A percentile compares a stretch with the other conserved stretches of the same genome.
Conservation (phyloP, 2,113 vertebrate genomes). For the Microcebus lehilahytsara region DNA sequence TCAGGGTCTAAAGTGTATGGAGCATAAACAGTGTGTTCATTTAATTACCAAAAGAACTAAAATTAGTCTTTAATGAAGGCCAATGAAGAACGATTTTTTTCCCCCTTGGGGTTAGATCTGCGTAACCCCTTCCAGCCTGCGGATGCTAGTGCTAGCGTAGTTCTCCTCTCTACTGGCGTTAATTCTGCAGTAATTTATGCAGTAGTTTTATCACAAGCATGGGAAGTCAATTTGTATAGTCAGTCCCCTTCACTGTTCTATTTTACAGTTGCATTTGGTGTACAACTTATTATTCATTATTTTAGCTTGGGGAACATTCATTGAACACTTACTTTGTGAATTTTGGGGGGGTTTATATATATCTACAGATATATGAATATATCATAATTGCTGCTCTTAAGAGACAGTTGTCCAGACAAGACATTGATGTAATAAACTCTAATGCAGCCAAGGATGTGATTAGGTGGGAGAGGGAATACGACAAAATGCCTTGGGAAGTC, state of each 20-base stretch:
- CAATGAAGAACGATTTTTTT: not conserved
- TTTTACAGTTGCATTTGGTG: not conserved
- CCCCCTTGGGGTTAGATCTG: not conserved
- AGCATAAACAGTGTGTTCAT: conserved; percentile 72
- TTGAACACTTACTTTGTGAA: not conserved
- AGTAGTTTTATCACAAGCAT: not conserved
- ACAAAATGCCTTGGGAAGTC: not conserved
- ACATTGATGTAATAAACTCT: not conserved
- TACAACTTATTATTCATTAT: not conserved
- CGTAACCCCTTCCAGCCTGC: conserved; percentile 45
- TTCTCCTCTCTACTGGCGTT: not conserved
- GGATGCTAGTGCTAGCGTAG: not conserved
- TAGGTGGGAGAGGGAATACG: not conserved
- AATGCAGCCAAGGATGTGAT: not conserved
- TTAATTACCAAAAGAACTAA: conserved; percentile 71
- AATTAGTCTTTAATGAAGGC: conserved; percentile 75
- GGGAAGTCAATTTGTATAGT: not conserved
- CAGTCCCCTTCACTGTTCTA: not conserved
- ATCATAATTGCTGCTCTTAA: not conserved
- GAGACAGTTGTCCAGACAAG: not conserved
- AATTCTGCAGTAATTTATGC: not conserved
- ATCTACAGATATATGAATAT: not conserved
- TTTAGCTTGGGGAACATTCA: not conserved
- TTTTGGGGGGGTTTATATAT: not conserved
- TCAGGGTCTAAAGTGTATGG: conserved; percentile 43